phyloP scores from a whole-genome alignment of 2,113 vertebrate species.

The Tyto alba region DNA sequence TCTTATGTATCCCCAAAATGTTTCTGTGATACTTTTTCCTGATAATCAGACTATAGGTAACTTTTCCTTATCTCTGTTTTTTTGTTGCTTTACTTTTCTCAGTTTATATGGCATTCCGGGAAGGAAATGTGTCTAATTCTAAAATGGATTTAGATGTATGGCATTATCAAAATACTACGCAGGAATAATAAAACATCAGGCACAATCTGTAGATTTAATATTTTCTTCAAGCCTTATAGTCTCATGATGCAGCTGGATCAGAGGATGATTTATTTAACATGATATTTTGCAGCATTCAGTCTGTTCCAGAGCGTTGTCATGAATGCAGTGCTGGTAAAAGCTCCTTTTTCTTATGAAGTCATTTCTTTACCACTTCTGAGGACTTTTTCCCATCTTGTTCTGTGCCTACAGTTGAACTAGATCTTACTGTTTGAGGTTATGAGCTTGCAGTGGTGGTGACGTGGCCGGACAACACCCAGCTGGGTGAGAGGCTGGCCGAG shows the following conservation, averaged over 20 bases:
- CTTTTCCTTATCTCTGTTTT: background rate
- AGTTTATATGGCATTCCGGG: background rate
- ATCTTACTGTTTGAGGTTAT: background rate
- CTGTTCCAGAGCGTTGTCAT: background rate
- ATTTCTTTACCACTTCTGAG: background rate
- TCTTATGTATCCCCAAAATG: background rate
- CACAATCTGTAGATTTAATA: background rate
- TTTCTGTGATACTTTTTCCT: background rate
- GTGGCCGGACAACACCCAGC: background rate
- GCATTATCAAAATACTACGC: background rate
- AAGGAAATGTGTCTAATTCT: background rate
- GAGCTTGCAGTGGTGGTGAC: background rate
- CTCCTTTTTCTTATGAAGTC: background rate
- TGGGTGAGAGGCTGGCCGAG: background rate
- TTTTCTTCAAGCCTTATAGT: background rate
- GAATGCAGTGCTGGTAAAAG: background rate
- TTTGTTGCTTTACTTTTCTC: background rate
- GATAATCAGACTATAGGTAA: background rate
- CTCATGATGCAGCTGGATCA: background rate
- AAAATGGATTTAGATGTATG: background rate
- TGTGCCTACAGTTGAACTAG: background rate
- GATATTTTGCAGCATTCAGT: background rate
- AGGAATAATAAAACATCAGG: background rate
- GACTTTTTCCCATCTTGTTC: background rate
- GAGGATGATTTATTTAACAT: background rate